These are phyloP conservation scores for Pelodiscus sinensis DNA, from an alignment of 2,113 vertebrate species.

Conservation along the genomic window DNA sequence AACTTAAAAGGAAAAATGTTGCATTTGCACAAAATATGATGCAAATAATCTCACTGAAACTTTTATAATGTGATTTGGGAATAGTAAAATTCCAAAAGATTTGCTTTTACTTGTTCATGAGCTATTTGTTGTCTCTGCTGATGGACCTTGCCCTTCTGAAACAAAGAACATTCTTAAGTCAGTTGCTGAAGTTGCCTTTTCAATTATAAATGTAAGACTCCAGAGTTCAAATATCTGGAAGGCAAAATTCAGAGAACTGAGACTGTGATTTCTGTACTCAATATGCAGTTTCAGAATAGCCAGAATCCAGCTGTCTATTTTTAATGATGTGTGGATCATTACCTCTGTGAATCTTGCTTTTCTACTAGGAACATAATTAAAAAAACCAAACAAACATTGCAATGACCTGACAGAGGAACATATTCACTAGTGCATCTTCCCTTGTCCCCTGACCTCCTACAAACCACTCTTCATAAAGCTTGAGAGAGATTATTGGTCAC, in stretches of 20 bases:
- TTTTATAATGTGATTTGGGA: neutral
- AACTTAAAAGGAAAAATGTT: neutral
- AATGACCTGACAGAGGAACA: neutral
- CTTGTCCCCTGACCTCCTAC: neutral
- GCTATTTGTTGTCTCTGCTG: neutral
- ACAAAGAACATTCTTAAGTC: neutral
- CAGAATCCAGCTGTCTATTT: neutral
- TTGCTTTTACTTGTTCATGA: neutral
- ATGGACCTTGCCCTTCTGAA: neutral
- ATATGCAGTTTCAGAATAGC: neutral
- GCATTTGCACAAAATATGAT: neutral
- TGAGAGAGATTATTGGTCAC: neutral
- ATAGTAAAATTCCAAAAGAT: neutral
- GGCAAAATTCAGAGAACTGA: neutral
- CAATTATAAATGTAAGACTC: neutral
- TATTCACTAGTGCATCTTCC: neutral
- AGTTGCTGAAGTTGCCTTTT: neutral
- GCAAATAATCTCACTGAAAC: neutral
- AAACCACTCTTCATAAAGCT: neutral
- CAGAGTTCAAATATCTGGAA: neutral
- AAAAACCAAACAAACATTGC: neutral
- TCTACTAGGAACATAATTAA: neutral
- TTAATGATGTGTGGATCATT: neutral
- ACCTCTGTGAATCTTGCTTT: neutral
- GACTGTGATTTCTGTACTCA: neutral